These are phyloP conservation scores for Pogonophryne albipinna DNA, from an alignment of 2,797 vertebrate genomes.

Conservation along the genomic window DNA sequence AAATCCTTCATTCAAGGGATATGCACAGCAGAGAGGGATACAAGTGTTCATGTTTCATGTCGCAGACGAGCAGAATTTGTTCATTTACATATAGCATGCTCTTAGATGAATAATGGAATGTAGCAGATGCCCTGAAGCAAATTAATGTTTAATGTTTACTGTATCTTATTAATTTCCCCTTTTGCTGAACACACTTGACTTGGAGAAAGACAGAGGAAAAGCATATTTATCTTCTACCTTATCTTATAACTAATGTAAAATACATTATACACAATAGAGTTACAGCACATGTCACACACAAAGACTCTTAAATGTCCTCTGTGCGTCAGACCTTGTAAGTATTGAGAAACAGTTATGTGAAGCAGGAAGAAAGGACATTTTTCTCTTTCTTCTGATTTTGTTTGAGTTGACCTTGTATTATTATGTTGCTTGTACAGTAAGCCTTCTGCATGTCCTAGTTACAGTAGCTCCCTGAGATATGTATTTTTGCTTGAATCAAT, in stretches of 20 bases:
- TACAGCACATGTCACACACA: not conserved
- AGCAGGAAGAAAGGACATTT: not conserved
- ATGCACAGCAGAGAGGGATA: conserved; percentile 38
- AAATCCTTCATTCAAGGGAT: conserved; percentile 42
- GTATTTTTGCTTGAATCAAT: conserved; percentile 33
- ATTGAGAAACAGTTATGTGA: not conserved
- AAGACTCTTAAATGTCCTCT: not conserved
- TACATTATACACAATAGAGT: not conserved
- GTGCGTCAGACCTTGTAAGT: not conserved
- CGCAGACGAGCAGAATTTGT: conserved; percentile 63
- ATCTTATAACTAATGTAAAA: conserved; percentile 22
- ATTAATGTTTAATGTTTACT: conserved; percentile 77
- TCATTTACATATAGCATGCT: conserved; percentile 67
- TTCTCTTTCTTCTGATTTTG: not conserved
- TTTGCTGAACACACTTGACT: conserved; percentile 62
- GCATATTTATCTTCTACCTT: conserved; percentile 8
- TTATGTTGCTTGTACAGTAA: conserved; percentile 24
- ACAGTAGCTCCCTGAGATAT: conserved; percentile 18
- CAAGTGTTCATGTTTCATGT: conserved; percentile 65
- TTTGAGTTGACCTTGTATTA: not conserved
- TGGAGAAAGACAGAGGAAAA: conserved; percentile 17
- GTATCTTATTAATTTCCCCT: conserved; percentile 69
- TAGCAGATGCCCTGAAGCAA: conserved; percentile 68
- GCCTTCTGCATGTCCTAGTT: conserved; percentile 18
- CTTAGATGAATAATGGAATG: conserved; percentile 76